Percentiles rank a stretch among this genome's conserved stretches.
Conservation (phyloP, 2,797 vertebrate species). For the Peromyscus aztecus region DNA sequence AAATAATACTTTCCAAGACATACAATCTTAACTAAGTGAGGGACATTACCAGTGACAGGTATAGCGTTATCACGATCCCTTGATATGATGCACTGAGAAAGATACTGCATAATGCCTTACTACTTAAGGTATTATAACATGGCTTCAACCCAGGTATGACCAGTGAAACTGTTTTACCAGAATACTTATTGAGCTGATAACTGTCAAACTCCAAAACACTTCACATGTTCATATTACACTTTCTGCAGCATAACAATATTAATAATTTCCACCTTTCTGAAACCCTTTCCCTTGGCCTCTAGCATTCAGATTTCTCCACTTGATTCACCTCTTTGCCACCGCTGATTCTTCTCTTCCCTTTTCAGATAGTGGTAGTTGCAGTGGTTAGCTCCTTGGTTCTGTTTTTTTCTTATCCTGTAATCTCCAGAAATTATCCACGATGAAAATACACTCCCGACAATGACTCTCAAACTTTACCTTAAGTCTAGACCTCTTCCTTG, state of each 20-base stretch:
- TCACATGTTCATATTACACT: neutral
- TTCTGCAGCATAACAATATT: neutral
- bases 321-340: neutral
- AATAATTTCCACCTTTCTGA: neutral
- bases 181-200: neutral
- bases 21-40: neutral
- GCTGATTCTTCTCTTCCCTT: neutral
- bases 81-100: neutral
- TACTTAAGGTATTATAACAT: slow-evolving; percentile 6
- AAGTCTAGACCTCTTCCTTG: neutral
- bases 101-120: neutral
- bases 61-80: neutral
- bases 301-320: neutral
- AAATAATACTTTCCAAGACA: neutral
- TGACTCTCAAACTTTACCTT: slow-evolving; percentile 28
- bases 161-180: neutral
- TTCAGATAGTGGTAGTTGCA: neutral
- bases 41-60: neutral
- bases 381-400: neutral
- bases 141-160: neutral
- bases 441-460: neutral
- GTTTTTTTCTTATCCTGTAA: neutral
- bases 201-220: slow-evolving; percentile 1
- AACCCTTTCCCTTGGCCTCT: neutral
- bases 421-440: neutral